Conservation (phyloP, 2,888 invertebrate species). For the Gortyna flavago region DNA sequence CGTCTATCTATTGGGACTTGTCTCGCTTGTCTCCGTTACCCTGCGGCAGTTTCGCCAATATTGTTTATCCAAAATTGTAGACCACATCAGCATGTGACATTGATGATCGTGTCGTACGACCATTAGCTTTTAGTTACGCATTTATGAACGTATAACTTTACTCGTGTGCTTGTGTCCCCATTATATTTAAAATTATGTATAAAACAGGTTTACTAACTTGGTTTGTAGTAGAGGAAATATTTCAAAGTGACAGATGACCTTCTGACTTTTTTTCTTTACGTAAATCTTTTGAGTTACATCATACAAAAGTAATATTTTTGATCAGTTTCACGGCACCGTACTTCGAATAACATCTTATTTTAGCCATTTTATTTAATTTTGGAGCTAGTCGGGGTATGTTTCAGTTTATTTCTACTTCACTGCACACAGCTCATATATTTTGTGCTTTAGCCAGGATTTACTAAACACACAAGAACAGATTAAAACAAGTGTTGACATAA, state of each 20-base stretch:
- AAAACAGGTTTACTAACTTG: slow-evolving; percentile 50
- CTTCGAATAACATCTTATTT: slow-evolving; percentile 27
- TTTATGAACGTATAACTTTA: slow-evolving; percentile 39
- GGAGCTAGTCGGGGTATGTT: not conserved
- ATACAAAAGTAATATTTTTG: slow-evolving; percentile 39
- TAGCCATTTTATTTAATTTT: slow-evolving; percentile 3
- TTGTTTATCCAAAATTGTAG: slow-evolving; percentile 18
- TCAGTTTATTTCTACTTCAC: slow-evolving; percentile 29
- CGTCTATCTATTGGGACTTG: slow-evolving; percentile 28
- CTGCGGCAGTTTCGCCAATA: slow-evolving; percentile 26
- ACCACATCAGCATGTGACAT: slow-evolving; percentile 38
- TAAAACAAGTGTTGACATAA: slow-evolving; percentile 52
- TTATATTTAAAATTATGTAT: slow-evolving; percentile 45
- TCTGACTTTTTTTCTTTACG: slow-evolving; percentile 38
- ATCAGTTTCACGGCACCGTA: slow-evolving; percentile 1
- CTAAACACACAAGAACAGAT: slow-evolving; percentile 39
- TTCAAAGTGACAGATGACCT: slow-evolving; percentile 58
- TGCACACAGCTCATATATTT: slow-evolving; percentile 24
- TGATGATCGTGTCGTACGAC: slow-evolving; percentile 37
- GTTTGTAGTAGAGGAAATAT: slow-evolving; percentile 47
- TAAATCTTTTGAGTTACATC: slow-evolving; percentile 44
- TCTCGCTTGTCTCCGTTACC: slow-evolving; percentile 40
- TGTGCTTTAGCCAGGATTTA: slow-evolving; percentile 32
- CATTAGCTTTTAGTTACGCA: slow-evolving; percentile 53
- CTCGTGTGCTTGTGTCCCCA: slow-evolving; percentile 25